A percentile compares a stretch with the other conserved stretches of the same genome.
Evolutionary conservation across 2,113 vertebrate genomes (phyloP).

Genomic region (Todiramphus saurophagus): DNA sequence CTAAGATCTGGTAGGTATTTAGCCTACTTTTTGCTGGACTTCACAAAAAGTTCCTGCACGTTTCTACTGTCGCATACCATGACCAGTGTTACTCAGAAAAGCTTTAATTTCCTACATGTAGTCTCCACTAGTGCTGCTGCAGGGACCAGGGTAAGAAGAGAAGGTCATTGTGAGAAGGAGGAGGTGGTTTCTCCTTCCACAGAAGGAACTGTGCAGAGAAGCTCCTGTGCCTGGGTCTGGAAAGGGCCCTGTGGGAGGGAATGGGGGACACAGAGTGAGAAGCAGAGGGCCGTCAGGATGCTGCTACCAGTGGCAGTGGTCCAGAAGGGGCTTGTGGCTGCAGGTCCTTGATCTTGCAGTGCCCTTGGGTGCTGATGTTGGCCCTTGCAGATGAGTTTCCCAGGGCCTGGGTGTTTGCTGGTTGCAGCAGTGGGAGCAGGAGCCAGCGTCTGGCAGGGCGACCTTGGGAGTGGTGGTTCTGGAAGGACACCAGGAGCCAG

Average conservation of each 20-base stretch:
- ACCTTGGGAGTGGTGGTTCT: neutral
- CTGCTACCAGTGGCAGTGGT: neutral
- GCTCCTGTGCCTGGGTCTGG: neutral
- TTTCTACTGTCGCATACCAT: neutral
- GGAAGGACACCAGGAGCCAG: neutral
- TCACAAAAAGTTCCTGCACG: neutral
- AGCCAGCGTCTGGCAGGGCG: rapidly evolving
- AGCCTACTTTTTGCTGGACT: neutral
- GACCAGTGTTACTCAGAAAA: neutral
- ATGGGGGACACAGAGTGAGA: neutral
- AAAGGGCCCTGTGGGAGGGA: neutral
- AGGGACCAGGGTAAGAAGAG: neutral
- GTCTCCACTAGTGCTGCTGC: neutral
- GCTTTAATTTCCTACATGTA: neutral
- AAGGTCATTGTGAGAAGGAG: neutral
- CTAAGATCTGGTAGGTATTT: neutral
- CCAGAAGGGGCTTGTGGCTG: neutral
- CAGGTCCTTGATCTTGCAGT: neutral
- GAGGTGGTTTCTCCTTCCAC: neutral
- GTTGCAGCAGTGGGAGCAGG: neutral
- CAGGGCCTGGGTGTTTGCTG: neutral
- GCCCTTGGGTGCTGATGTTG: rapidly evolving
- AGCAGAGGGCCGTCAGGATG: neutral
- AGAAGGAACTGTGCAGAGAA: neutral
- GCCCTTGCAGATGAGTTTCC: neutral